Evolutionary conservation across 2,113 vertebrate genomes (phyloP).

Genomic region (Nipponia nippon): DNA sequence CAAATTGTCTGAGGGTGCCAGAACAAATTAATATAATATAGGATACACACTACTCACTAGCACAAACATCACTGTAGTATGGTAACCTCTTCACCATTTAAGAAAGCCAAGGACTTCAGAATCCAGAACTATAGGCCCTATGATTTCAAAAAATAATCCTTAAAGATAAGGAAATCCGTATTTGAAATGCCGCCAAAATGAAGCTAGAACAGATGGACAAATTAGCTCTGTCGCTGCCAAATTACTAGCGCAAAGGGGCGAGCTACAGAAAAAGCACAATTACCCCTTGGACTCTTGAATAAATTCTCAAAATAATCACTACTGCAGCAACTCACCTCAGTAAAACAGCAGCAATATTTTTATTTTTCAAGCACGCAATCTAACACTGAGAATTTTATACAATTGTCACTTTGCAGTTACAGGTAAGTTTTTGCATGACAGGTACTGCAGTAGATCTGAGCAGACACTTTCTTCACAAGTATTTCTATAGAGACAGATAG

Average conservation of each 20-base stretch:
- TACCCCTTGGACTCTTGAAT: neutral
- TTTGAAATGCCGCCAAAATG: neutral
- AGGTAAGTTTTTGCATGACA: fast-evolving
- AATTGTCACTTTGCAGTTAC: neutral
- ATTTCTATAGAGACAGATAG: neutral
- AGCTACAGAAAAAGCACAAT: neutral
- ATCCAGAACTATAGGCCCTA: neutral
- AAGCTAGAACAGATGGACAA: neutral
- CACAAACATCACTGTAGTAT: neutral
- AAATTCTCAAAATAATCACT: neutral
- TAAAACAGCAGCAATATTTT: neutral
- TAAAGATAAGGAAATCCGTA: neutral
- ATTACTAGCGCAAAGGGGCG: neutral
- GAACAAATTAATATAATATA: neutral
- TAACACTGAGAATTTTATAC: neutral
- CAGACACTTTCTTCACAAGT: neutral
- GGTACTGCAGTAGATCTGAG: neutral
- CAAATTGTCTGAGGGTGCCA: neutral
- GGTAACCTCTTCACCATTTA: neutral
- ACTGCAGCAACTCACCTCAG: neutral
- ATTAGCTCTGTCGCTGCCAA: neutral
- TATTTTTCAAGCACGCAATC: neutral
- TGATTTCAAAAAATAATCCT: neutral
- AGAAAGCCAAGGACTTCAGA: neutral
- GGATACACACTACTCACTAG: neutral